These are phyloP conservation scores for Echinometra lucunter DNA, from an alignment of 53 echinoderm and acorn worm genomes.

Conservation along the genomic window DNA sequence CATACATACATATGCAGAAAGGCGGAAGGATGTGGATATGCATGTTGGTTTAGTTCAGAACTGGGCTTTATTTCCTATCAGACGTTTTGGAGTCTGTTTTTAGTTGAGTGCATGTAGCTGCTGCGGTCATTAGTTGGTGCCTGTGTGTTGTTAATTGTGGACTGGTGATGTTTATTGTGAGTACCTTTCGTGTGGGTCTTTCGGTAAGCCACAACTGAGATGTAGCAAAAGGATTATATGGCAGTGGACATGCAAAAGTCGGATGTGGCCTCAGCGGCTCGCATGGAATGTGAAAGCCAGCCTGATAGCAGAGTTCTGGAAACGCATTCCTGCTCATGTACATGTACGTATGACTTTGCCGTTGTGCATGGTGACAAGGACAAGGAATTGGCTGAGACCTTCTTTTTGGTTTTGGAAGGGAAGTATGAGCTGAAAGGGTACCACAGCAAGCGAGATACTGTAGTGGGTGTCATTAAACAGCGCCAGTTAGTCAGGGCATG, in stretches of 20 bases:
- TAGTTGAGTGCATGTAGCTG: background rate
- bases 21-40: background rate
- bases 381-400: background rate
- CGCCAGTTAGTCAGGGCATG: background rate
- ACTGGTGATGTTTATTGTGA: background rate
- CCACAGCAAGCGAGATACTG: conserved; percentile 20
- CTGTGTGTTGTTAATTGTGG: background rate
- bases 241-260: conserved; percentile 36
- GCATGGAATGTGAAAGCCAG: background rate
- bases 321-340: background rate
- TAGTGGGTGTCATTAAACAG: conserved; percentile 17
- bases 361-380: conserved; percentile 40
- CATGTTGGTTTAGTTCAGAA: background rate
- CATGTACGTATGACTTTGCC: conserved; percentile 35
- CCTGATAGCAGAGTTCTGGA: background rate
- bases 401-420: background rate
- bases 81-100: background rate
- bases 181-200: background rate
- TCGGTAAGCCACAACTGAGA: background rate
- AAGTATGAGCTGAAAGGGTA: conserved; percentile 48
- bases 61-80: background rate
- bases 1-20: background rate
- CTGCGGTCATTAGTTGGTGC: background rate
- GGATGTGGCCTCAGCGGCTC: background rate
- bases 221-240: background rate